Evolutionary conservation across 2,888 invertebrate genomes (phyloP).

Genomic region (Lumbricus terrestris): DNA sequence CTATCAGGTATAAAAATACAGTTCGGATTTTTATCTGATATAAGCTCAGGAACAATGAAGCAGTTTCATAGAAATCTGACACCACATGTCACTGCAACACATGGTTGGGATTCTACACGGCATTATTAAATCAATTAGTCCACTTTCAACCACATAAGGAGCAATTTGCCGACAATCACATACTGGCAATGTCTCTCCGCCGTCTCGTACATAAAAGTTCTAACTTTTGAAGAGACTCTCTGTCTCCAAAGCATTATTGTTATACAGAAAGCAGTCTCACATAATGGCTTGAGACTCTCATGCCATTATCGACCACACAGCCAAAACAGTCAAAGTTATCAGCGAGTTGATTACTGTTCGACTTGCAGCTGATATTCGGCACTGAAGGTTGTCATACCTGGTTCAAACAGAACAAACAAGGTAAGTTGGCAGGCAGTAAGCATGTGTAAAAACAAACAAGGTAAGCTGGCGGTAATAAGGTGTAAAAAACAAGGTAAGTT

Average conservation of each 20-base stretch:
- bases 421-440: neutral
- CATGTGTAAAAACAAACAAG: neutral
- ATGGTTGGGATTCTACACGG: neutral
- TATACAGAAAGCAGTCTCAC: neutral
- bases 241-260: neutral
- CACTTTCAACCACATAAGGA: neutral
- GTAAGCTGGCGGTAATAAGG: too few species aligned
- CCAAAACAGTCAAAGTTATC: neutral
- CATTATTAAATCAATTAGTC: neutral
- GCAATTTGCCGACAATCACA: neutral
- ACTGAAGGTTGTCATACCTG: conserved; percentile 39
- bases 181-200: neutral
- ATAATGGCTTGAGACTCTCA: too few species aligned
- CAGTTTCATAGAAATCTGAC: neutral
- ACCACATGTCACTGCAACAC: neutral
- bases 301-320: neutral
- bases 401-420: neutral
- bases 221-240: neutral
- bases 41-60: neutral
- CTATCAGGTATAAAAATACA: neutral
- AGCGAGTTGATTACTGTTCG: neutral
- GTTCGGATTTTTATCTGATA: neutral
- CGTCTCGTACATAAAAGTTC: neutral
- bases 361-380: conserved; percentile 34
- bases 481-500: too few species aligned